phyloP scores from a whole-genome alignment of 2,888 invertebrate genomes.

The Agrochola macilenta region DNA sequence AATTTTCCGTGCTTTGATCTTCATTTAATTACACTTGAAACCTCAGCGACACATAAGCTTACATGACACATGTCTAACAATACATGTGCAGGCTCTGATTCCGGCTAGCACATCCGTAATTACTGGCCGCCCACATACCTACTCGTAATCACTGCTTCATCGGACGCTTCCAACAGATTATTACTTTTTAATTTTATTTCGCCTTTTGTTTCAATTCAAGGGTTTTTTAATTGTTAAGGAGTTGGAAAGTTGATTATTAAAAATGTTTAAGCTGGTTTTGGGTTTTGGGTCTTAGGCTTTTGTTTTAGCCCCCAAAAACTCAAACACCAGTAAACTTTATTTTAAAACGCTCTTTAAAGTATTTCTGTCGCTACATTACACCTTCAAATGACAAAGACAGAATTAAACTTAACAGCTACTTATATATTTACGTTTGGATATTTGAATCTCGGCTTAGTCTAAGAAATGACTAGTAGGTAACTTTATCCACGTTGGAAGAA shows the following conservation, averaged over 20 bases:
- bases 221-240: neutral
- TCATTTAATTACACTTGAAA: neutral
- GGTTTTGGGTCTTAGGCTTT: neutral
- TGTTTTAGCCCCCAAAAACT: neutral
- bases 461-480: too few species aligned
- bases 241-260: slow-evolving; percentile 1
- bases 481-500: too few species aligned
- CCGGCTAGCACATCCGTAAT: slow-evolving; percentile 28
- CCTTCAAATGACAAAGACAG: too few species aligned
- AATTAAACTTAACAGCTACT: too few species aligned
- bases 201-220: slow-evolving; percentile 35
- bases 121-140: slow-evolving; percentile 29
- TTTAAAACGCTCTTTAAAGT: neutral
- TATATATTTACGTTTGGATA: too few species aligned
- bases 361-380: neutral
- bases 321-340: neutral
- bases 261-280: slow-evolving; percentile 34
- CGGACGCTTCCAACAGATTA: slow-evolving; percentile 10
- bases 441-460: too few species aligned
- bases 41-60: neutral
- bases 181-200: slow-evolving; percentile 38
- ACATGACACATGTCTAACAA: neutral
- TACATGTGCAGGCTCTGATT: neutral
- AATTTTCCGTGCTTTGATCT: neutral
- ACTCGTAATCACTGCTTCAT: slow-evolving; percentile 17